phyloP scores from a whole-genome alignment of 1,140 invertebrate genomes.

The Drosophila tropicalis region DNA sequence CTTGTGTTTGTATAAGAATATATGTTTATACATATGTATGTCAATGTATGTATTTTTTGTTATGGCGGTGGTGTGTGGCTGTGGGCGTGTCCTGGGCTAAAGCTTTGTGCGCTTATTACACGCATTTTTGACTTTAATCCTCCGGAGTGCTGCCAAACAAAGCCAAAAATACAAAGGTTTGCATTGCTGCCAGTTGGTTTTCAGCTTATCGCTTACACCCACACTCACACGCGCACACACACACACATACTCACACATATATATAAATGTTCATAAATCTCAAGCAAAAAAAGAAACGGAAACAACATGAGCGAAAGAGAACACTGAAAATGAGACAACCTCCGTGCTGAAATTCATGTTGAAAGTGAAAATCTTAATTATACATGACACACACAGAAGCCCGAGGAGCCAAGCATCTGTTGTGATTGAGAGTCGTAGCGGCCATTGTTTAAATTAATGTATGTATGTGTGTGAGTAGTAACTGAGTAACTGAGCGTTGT shows the following conservation, averaged over 20 bases:
- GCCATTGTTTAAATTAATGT: conserved; percentile 51
- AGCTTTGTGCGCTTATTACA: conserved; percentile 80
- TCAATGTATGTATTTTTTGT: conserved; percentile 16
- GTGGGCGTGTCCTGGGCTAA: conserved; percentile 45
- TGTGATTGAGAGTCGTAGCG: conserved; percentile 67
- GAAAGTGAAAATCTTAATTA: conserved; percentile 80
- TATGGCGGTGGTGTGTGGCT: conserved; percentile 12
- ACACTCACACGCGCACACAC: conserved; percentile 34
- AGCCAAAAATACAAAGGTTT: conserved; percentile 79
- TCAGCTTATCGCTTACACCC: conserved; percentile 67
- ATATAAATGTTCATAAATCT: conserved; percentile 58
- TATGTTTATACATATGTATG: conserved; percentile 10
- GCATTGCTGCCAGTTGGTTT: conserved; percentile 75
- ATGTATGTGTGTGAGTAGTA: conserved; percentile 12
- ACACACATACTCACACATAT: conserved; percentile 20
- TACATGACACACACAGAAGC: conserved; percentile 74
- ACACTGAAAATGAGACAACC: conserved; percentile 42
- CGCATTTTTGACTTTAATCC: conserved; percentile 82
- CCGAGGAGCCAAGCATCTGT: conserved; percentile 26
- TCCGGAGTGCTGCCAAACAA: conserved; percentile 74
- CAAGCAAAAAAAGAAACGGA: conserved; percentile 23
- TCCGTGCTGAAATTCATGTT: conserved; percentile 42
- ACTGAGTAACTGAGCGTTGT: conserved; percentile 13
- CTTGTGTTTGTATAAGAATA: conserved; percentile 50
- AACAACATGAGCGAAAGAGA: conserved; percentile 3